Percentiles rank a stretch among this genome's conserved stretches.
Evolutionary conservation across 2,888 invertebrate species (phyloP).

Genomic region (Ophion obscuratus): DNA sequence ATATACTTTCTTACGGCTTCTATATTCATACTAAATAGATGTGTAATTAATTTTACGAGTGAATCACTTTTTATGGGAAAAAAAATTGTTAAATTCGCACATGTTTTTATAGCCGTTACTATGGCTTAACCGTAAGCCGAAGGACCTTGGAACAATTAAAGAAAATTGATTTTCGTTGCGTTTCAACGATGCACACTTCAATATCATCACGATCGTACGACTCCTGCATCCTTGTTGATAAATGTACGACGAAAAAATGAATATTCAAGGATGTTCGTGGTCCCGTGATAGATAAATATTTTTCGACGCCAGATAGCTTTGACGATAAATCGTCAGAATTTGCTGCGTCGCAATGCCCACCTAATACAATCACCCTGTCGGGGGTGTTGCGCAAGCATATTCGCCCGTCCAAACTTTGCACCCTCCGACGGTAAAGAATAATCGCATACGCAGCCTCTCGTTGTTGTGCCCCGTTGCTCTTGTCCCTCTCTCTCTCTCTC

Average conservation of each 20-base stretch:
- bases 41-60: too few species aligned
- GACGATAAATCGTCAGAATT: slow-evolving; percentile 6
- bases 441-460: slow-evolving; percentile 33
- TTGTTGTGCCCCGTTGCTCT: slow-evolving; percentile 33
- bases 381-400: slow-evolving; percentile 12
- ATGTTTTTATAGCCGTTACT: too few species aligned
- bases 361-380: slow-evolving; percentile 21
- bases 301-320: background rate
- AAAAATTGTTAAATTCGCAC: too few species aligned
- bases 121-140: too few species aligned
- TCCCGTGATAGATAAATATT: background rate
- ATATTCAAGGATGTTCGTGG: background rate
- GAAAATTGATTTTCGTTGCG: background rate
- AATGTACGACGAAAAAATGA: background rate
- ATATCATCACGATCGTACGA: background rate
- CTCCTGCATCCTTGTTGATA: background rate
- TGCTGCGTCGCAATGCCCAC: background rate
- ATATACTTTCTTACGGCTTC: too few species aligned
- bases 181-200: background rate
- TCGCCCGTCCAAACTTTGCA: slow-evolving; percentile 13
- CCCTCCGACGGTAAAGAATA: slow-evolving; percentile 50
- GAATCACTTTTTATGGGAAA: too few species aligned
- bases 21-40: too few species aligned
- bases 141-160: too few species aligned
- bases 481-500: slow-evolving; percentile 44